Base-by-base conservation (phyloP, 2,113 vertebrate genomes). In the Microcebus jonahi region DNA sequence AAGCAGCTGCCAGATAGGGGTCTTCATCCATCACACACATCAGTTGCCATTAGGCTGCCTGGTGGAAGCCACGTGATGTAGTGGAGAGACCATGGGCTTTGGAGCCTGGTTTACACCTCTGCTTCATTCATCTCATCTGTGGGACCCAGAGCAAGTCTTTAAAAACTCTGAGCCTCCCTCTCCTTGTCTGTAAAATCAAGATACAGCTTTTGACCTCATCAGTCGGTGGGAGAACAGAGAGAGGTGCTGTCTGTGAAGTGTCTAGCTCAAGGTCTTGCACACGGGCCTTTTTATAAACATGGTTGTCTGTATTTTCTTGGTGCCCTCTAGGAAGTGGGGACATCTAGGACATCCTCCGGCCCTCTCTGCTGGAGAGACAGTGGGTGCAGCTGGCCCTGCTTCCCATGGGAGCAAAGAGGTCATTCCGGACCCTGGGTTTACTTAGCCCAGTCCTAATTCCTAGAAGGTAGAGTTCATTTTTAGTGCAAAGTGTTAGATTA, bases 391-490 rank as follows among this genome's bases (percentile, higher is more conserved):
- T 29, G 14, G 21, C 67, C 70, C 36, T 50, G 6, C 42, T 87
- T 73, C 67, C n/a, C 0, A 13, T 17, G 23, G 85, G 55, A 94
- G 6, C 50, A n/a, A 39, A 65, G 34, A 91, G 53, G 17, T 57
- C 23, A 13, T 48, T 79, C 45, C 36, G 70, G n/a, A 23, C 29
- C 20, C 31, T 48, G 39, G 14, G 48, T 73, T 91, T 73, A 21
- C 34, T 68, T 71, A 61, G 34, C 25, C 80, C n/a, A 84, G 80
- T 21, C 34, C 39, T 53, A 13, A 39, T 81, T 95, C 82, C 73
- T 95, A 71, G 88, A 90, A 94, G 57, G 57, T 65, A 48, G 17
- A 61, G 36, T 94, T 96, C 81, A 50, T 50, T 89, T 80, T 93
- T 48, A 70, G 76, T 55, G 50, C 73, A 23, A 45, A 31, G 45